These are phyloP conservation scores for Sebastes hopkinsi DNA, from an alignment of 2,797 vertebrate species.

Conservation along the genomic window DNA sequence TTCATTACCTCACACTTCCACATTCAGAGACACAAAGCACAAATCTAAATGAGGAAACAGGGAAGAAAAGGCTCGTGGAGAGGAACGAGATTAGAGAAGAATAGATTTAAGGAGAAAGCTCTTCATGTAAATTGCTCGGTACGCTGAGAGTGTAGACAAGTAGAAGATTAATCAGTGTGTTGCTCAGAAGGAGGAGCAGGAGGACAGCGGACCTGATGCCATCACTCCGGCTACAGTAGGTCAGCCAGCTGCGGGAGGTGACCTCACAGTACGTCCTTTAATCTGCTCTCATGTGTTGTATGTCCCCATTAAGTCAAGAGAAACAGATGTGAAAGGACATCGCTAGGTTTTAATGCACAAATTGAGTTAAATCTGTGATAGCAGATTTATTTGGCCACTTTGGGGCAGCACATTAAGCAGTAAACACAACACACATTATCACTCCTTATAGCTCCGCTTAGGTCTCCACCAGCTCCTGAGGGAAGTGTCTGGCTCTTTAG, in stretches of 20 bases:
- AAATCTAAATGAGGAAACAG: constrained; percentile 55
- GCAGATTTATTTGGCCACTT: not conserved
- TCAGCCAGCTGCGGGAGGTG: constrained; percentile 20
- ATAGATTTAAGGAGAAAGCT: constrained; percentile 56
- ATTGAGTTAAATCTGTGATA: not conserved
- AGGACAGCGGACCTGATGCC: constrained; percentile 20
- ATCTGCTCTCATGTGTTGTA: not conserved
- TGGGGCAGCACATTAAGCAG: not conserved
- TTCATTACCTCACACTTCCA: constrained; percentile 54
- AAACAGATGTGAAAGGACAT: no score
- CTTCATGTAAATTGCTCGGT: constrained; percentile 60
- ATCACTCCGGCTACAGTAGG: constrained; percentile 27
- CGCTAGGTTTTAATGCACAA: not conserved
- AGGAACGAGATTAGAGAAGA: constrained; percentile 54
- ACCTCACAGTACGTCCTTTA: not conserved
- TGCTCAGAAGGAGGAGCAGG: constrained; percentile 14
- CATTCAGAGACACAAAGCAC: constrained; percentile 29
- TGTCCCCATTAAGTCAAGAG: not conserved
- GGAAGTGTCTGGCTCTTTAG: not conserved
- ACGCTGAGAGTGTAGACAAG: constrained; percentile 28
- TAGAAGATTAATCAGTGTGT: constrained; percentile 62
- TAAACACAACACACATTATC: not conserved
- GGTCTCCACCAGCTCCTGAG: not conserved
- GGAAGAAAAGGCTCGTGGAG: constrained; percentile 24
- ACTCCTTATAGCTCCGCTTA: not conserved